A percentile compares a stretch with the other conserved stretches of the same genome.
Conservation (phyloP, 2,888 invertebrate genomes). For the Chrysina gloriosa region DNA sequence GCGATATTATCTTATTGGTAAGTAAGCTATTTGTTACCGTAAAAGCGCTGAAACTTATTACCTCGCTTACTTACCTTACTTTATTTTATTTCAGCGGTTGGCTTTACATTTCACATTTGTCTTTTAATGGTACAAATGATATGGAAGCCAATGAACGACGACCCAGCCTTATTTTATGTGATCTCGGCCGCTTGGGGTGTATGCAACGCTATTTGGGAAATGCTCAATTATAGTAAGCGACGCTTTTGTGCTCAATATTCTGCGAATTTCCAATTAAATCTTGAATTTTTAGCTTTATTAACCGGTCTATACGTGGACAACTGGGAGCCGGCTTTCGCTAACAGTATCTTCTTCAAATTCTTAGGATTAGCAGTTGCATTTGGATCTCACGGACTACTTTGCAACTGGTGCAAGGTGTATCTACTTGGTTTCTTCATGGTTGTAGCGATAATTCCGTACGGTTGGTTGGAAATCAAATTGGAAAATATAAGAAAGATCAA, state of each 20-base stretch:
- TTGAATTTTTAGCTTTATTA: slow-evolving; percentile 59
- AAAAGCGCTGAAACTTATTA: neutral
- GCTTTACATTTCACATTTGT: slow-evolving; percentile 84
- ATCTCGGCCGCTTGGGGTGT: slow-evolving; percentile 90
- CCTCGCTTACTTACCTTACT: neutral
- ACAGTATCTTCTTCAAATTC: slow-evolving; percentile 67
- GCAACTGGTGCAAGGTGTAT: slow-evolving; percentile 67
- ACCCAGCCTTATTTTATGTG: slow-evolving; percentile 84
- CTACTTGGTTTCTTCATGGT: slow-evolving; percentile 66
- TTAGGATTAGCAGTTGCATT: slow-evolving; percentile 74
- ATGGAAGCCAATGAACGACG: slow-evolving; percentile 85
- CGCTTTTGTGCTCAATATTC: neutral
- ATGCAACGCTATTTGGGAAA: slow-evolving; percentile 88
- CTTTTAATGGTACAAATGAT: slow-evolving; percentile 79
- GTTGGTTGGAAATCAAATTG: slow-evolving; percentile 67
- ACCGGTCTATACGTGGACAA: slow-evolving; percentile 63
- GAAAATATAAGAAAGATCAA: slow-evolving; percentile 61
- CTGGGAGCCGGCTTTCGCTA: slow-evolving; percentile 69
- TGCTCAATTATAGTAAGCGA: slow-evolving; percentile 69
- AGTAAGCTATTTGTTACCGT: slow-evolving; percentile 48
- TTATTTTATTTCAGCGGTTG: slow-evolving; percentile 71
- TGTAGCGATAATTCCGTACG: slow-evolving; percentile 68
- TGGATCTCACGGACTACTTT: slow-evolving; percentile 72
- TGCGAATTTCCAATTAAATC: neutral
- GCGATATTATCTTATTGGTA: slow-evolving; percentile 79